Conservation (phyloP, 2,113 vertebrate species). For the Oryctolagus cuniculus region mOryCun1.1 NC_091444.1:24345001-24345500, state of each 20-base stretch:
- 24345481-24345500: background rate
- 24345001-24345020: background rate
- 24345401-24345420: background rate
- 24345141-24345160: background rate
- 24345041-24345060: background rate
- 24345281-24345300: background rate
- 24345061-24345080: conserved; percentile 17
- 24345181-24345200: background rate
- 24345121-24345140: background rate
- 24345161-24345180: background rate
- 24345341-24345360: background rate
- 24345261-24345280: background rate
- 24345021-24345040: background rate
- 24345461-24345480: background rate
- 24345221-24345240: background rate
- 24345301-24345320: background rate
- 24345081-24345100: background rate
- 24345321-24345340: background rate
- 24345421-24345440: background rate
- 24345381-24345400: background rate
- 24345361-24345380: background rate
- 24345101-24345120: background rate
- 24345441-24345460: background rate
- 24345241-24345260: background rate
- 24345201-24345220: background rate